phyloP scores from a whole-genome alignment of 2,797 vertebrate genomes.

The Leuciscus waleckii region DNA sequence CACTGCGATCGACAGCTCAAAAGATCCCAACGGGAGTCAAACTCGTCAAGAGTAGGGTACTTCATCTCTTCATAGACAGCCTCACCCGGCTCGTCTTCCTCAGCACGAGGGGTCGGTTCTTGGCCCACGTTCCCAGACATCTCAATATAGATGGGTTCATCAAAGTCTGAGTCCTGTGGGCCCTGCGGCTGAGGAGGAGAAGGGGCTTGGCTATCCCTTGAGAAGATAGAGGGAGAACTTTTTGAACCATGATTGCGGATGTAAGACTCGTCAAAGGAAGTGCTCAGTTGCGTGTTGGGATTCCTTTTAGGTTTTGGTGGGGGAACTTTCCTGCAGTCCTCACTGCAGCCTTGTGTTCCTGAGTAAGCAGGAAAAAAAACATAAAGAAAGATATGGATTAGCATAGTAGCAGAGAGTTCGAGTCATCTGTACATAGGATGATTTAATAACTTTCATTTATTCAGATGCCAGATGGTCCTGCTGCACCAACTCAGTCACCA shows the following conservation, averaged over 20 bases:
- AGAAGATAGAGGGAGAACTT: constrained; percentile 66
- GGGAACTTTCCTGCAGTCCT: constrained; percentile 97
- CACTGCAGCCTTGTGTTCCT: constrained; percentile 92
- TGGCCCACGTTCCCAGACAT: constrained; percentile 93
- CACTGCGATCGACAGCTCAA: constrained; percentile 92
- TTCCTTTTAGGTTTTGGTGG: constrained; percentile 98
- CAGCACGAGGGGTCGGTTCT: constrained; percentile 81
- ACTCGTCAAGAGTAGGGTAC: constrained; percentile 92
- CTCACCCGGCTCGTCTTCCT: constrained; percentile 94
- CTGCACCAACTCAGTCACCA: constrained; percentile 67
- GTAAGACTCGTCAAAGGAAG: constrained; percentile 96
- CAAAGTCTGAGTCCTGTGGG: constrained; percentile 85
- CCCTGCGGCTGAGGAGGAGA: constrained; percentile 87
- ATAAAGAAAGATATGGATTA: constrained; percentile 13
- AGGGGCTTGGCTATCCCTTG: constrained; percentile 73
- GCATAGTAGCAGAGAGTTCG: not conserved
- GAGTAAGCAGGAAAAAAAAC: constrained; percentile 46
- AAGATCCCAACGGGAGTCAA: constrained; percentile 87
- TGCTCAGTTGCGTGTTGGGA: constrained; percentile 96
- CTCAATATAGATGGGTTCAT: constrained; percentile 98
- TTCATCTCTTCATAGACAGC: constrained; percentile 99
- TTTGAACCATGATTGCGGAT: constrained; percentile 86
- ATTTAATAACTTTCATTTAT: constrained; percentile 77
- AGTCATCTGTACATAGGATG: constrained; percentile 70
- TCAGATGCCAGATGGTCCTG: constrained; percentile 74